phyloP scores from a whole-genome alignment of 2,888 invertebrate species.

The Latrodectus elegans region DNA sequence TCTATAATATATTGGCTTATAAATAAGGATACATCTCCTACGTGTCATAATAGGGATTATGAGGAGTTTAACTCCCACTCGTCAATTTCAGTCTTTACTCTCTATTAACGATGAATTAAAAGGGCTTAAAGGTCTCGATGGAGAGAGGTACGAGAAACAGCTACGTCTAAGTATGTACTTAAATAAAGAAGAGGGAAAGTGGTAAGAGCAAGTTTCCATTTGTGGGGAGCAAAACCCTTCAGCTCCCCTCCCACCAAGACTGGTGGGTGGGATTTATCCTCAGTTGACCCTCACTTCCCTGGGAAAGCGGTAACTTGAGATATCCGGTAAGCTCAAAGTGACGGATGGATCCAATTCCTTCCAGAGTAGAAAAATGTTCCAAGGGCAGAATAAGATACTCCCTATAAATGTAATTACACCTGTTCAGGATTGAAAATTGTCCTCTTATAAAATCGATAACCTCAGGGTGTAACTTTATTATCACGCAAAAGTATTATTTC shows the following conservation, averaged over 20 bases:
- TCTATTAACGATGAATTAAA: background rate
- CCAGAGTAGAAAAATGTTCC: too few relatives aligned
- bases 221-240: background rate
- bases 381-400: too few relatives aligned
- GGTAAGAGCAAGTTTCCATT: background rate
- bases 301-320: conserved; percentile 30
- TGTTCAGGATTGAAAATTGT: too few relatives aligned
- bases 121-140: background rate
- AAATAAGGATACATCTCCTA: too few relatives aligned
- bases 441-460: too few relatives aligned
- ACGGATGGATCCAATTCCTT: background rate
- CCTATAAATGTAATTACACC: too few relatives aligned
- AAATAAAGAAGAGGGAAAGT: background rate
- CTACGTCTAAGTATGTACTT: background rate
- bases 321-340: conserved; percentile 11
- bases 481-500: too few relatives aligned
- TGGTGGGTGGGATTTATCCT: background rate
- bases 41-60: background rate
- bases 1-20: too few relatives aligned
- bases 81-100: background rate
- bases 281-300: conserved; percentile 54
- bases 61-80: background rate
- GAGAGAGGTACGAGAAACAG: background rate
- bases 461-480: too few relatives aligned
- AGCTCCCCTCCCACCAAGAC: background rate